These are phyloP conservation scores for Gadopsis marmoratus DNA, from an alignment of 2,797 vertebrate species.

Conservation along the genomic window DNA sequence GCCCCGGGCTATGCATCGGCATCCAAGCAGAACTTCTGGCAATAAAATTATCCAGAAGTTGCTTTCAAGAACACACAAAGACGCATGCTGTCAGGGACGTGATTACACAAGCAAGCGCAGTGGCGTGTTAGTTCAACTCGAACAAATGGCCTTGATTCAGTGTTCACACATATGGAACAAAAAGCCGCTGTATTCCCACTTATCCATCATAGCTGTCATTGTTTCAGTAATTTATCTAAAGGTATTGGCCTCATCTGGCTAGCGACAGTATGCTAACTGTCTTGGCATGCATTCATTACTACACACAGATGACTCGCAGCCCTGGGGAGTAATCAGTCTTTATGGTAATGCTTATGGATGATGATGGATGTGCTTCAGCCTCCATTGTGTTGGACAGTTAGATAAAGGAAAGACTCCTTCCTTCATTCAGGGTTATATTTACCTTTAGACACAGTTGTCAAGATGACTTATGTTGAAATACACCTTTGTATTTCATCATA, in stretches of 20 bases:
- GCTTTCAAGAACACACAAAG: slow-evolving; percentile 58
- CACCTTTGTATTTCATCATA: too few species aligned
- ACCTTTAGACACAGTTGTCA: slow-evolving; percentile 31
- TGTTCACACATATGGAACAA: slow-evolving; percentile 62
- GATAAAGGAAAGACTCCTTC: slow-evolving; percentile 48
- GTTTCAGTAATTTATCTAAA: slow-evolving; percentile 66
- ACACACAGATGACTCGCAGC: slow-evolving; percentile 56
- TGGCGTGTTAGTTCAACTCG: slow-evolving; percentile 51
- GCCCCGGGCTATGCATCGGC: slow-evolving; percentile 51
- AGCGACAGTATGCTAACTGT: slow-evolving; percentile 73
- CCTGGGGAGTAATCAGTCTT: slow-evolving; percentile 71
- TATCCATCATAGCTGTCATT: slow-evolving; percentile 66
- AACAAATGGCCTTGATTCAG: slow-evolving; percentile 51
- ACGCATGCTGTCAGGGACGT: slow-evolving; percentile 55
- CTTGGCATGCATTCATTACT: slow-evolving; percentile 73
- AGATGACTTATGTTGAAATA: slow-evolving; percentile 47
- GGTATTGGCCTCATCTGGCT: slow-evolving; percentile 79
- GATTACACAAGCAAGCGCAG: slow-evolving; percentile 54
- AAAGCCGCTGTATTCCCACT: slow-evolving; percentile 64
- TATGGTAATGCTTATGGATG: slow-evolving; percentile 75
- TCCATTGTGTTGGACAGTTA: slow-evolving; percentile 57
- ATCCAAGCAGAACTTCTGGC: slow-evolving; percentile 72
- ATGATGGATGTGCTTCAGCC: slow-evolving; percentile 72
- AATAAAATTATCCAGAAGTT: slow-evolving; percentile 75
- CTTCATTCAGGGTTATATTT: slow-evolving; percentile 41